These are phyloP conservation scores for Pyralis farinalis DNA, from an alignment of 2,888 invertebrate genomes.

Conservation along the genomic window DNA sequence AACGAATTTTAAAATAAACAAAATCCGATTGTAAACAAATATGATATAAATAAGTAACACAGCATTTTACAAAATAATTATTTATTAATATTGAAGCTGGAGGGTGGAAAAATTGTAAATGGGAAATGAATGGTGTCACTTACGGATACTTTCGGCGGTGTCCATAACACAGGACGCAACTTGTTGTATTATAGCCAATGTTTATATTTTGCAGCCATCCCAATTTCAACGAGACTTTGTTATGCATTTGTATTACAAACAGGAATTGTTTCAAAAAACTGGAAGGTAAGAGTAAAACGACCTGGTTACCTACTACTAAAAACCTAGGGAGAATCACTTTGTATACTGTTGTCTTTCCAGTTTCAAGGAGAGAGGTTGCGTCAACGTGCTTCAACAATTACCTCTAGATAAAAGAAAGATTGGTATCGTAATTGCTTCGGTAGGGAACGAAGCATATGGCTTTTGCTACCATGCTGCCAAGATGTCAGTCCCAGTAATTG, in stretches of 20 bases:
- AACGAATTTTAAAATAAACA: no score
- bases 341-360: conserved; percentile 45
- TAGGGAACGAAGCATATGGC: conserved; percentile 86
- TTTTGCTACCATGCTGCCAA: conserved; percentile 83
- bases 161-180: no score
- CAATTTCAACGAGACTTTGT: conserved; percentile 45
- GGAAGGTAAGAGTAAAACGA: conserved; percentile 42
- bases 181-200: no score
- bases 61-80: no score
- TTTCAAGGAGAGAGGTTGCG: conserved; percentile 87
- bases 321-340: not conserved
- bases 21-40: no score
- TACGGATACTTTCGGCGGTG: no score
- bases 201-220: conserved; percentile 42
- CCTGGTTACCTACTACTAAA: not conserved
- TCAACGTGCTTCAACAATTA: conserved; percentile 82
- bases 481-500: conserved; percentile 81
- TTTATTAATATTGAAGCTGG: no score
- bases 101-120: no score
- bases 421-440: conserved; percentile 85
- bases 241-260: conserved; percentile 44
- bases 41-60: no score
- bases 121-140: no score
- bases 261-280: conserved; percentile 43
- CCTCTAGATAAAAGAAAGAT: conserved; percentile 76